phyloP scores from a whole-genome alignment of 1,140 invertebrate genomes.

The Drosophila prosaltans region DNA sequence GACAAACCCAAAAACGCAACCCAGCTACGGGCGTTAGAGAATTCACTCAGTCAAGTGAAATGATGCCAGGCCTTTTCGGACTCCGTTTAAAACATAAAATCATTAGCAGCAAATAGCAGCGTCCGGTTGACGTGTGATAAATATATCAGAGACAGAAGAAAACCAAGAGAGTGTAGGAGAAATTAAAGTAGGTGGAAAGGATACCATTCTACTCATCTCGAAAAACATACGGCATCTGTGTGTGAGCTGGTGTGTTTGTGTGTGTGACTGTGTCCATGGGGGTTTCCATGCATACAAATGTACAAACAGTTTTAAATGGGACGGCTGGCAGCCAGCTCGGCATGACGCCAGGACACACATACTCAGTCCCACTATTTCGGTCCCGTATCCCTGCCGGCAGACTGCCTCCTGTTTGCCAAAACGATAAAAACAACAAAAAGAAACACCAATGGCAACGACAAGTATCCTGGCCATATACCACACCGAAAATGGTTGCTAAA shows the following conservation, averaged over 20 bases:
- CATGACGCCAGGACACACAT: conserved; percentile 51
- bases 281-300: conserved; percentile 35
- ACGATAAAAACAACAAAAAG: conserved; percentile 50
- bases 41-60: conserved; percentile 16
- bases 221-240: conserved; percentile 49
- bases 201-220: conserved; percentile 23
- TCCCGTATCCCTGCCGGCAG: conserved; percentile 25
- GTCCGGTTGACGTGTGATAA: conserved; percentile 62
- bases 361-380: not conserved
- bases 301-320: conserved; percentile 49
- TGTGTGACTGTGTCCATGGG: conserved; percentile 39
- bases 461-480: conserved; percentile 35
- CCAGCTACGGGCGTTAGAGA: not conserved
- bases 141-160: conserved; percentile 57
- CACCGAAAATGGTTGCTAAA: conserved; percentile 72
- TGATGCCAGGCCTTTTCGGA: conserved; percentile 24
- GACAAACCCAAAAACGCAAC: conserved; percentile 21
- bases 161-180: conserved; percentile 47
- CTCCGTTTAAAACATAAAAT: conserved; percentile 44
- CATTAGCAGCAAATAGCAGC: conserved; percentile 50
- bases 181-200: conserved; percentile 45
- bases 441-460: conserved; percentile 21
- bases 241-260: conserved; percentile 28
- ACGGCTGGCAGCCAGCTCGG: conserved; percentile 33
- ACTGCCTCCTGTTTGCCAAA: conserved; percentile 41